Evolutionary conservation across 2,113 vertebrate species (phyloP).

Genomic region (Stercorarius parasiticus): DNA sequence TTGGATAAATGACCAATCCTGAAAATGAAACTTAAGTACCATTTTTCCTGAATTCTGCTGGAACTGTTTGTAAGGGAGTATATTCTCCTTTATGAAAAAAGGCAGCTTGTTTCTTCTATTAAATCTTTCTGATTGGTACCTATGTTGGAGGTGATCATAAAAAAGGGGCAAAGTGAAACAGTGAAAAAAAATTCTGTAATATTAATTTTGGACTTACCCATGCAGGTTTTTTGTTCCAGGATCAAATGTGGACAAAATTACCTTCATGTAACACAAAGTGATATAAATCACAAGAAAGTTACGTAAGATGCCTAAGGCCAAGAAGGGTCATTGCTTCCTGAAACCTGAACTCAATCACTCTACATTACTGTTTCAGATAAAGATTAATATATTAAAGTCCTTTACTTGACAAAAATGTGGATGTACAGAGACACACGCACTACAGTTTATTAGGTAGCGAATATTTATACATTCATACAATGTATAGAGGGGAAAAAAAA

Average conservation of each 20-base stretch:
- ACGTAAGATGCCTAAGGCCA: neutral
- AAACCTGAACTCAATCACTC: neutral
- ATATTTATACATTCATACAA: neutral
- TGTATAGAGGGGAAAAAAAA: neutral
- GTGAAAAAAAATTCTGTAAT: neutral
- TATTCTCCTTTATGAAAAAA: neutral
- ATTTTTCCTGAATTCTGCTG: neutral
- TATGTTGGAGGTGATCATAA: neutral
- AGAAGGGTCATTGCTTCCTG: neutral
- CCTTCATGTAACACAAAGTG: neutral
- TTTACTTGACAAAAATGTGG: neutral
- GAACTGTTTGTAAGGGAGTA: neutral
- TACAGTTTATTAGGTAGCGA: neutral
- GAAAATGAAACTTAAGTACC: neutral
- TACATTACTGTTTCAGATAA: neutral
- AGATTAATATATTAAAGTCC: neutral
- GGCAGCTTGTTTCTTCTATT: neutral
- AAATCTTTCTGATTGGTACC: neutral
- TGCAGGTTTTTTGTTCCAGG: neutral
- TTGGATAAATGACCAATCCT: constrained; percentile 21
- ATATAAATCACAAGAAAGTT: neutral
- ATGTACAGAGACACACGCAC: rapidly evolving
- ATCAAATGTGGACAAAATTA: neutral
- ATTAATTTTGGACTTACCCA: neutral
- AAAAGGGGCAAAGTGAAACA: neutral